Conservation (phyloP, 2,113 vertebrate species). For the Urocolius indicus region DNA sequence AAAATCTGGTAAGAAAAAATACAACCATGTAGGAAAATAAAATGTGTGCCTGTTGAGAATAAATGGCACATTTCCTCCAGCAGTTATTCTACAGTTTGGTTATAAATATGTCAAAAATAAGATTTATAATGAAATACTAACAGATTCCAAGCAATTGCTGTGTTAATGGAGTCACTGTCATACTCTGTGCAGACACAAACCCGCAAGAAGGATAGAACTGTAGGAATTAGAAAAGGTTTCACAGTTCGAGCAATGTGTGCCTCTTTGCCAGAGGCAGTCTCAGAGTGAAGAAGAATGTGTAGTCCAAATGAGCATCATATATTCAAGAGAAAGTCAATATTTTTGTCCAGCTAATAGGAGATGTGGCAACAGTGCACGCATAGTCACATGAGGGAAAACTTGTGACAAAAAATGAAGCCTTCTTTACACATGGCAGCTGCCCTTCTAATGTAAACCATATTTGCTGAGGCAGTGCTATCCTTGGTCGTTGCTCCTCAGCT, state of each 20-base stretch:
- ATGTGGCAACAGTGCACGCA: background rate
- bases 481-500: background rate
- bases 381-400: background rate
- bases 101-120: constrained; percentile 60
- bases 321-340: background rate
- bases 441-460: background rate
- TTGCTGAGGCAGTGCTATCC: background rate
- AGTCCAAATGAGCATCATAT: background rate
- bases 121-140: constrained; percentile 41
- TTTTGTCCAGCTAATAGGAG: background rate
- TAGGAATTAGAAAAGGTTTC: background rate
- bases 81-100: constrained; percentile 46
- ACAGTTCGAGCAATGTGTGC: background rate
- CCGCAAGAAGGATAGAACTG: background rate
- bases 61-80: constrained; percentile 33
- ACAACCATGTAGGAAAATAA: constrained; percentile 24
- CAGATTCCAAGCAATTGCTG: constrained; percentile 12
- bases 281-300: background rate
- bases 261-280: background rate
- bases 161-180: background rate
- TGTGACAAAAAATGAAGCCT: background rate
- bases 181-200: background rate
- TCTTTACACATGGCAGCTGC: background rate
- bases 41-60: constrained; percentile 26
- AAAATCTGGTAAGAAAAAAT: background rate